A percentile compares a stretch with the other conserved stretches of the same genome.
phyloP scores from a whole-genome alignment of 2,888 invertebrate genomes.

The Torymus tubicola region DNA sequence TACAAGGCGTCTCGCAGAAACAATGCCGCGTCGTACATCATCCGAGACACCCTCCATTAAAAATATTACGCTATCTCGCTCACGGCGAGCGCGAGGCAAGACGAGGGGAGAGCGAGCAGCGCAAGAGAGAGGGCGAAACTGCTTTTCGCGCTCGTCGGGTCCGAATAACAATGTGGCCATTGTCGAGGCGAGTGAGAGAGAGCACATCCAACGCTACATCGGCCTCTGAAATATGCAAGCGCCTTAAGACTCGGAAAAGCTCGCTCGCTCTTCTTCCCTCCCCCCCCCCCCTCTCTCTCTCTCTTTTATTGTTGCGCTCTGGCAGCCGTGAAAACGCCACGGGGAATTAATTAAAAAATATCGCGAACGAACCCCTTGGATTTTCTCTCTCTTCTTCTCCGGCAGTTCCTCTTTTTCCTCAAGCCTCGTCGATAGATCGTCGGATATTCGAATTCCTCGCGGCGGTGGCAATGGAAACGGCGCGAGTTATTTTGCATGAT shows the following conservation, averaged over 20 bases:
- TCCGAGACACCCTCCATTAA: constrained; percentile 75
- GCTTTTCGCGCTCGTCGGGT: constrained; percentile 61
- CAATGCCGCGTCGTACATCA: constrained; percentile 75
- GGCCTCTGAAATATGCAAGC: constrained; percentile 70
- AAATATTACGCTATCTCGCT: constrained; percentile 75
- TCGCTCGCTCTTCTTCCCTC: background rate
- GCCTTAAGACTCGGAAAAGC: constrained; percentile 58
- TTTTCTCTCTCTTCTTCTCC: constrained; percentile 3
- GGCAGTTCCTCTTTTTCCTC: background rate
- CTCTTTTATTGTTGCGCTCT: constrained; percentile 58
- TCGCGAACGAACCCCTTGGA: constrained; percentile 17
- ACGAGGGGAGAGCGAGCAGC: background rate
- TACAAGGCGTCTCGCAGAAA: constrained; percentile 72
- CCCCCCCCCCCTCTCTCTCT: constrained; percentile 11
- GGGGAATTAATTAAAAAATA: constrained; percentile 57
- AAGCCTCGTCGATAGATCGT: constrained; percentile 17
- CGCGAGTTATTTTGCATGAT: constrained; percentile 30
- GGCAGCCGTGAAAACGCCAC: constrained; percentile 48
- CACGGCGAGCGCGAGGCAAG: constrained; percentile 52
- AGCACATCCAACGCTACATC: constrained; percentile 67
- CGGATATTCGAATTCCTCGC: constrained; percentile 33
- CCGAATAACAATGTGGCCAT: constrained; percentile 73
- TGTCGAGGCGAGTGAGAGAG: constrained; percentile 62
- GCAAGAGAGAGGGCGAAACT: constrained; percentile 28
- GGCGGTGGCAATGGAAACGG: background rate